Conservation (phyloP, 2,888 invertebrate species). For the Thymelicus sylvestris region DNA sequence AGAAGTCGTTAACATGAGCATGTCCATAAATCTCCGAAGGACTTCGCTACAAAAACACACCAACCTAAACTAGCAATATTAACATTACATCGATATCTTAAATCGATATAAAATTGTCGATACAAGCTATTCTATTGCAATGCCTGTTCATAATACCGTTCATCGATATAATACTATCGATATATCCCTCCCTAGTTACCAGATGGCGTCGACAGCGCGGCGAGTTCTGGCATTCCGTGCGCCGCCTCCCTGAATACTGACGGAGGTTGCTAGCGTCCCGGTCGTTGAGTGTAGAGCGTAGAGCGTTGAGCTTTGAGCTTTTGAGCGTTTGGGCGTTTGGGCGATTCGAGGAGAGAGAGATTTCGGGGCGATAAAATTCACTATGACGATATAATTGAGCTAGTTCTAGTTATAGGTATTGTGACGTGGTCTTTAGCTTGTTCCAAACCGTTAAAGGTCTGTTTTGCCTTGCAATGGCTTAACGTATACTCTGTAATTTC, state of each 20-base stretch:
- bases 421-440: too few relatives aligned
- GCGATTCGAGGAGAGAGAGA: not conserved
- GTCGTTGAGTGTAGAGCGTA: not conserved
- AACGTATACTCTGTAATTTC: too few relatives aligned
- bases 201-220: constrained; percentile 80
- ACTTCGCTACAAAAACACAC: too few relatives aligned
- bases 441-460: too few relatives aligned
- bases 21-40: too few relatives aligned
- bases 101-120: too few relatives aligned
- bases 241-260: constrained; percentile 59
- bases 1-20: too few relatives aligned
- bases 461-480: too few relatives aligned
- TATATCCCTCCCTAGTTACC: constrained; percentile 57
- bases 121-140: too few relatives aligned
- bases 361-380: not conserved
- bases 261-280: constrained; percentile 19
- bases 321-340: not conserved
- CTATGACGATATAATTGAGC: not conserved
- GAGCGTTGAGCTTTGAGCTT: not conserved
- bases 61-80: too few relatives aligned
- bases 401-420: not conserved
- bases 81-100: too few relatives aligned
- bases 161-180: constrained; percentile 44
- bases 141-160: not conserved
- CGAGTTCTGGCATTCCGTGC: constrained; percentile 72